Evolutionary conservation across 2,888 invertebrate genomes (phyloP), one percentile per base, ranked within the genome.

Genomic region (Tenthredo distinguenda): DNA sequence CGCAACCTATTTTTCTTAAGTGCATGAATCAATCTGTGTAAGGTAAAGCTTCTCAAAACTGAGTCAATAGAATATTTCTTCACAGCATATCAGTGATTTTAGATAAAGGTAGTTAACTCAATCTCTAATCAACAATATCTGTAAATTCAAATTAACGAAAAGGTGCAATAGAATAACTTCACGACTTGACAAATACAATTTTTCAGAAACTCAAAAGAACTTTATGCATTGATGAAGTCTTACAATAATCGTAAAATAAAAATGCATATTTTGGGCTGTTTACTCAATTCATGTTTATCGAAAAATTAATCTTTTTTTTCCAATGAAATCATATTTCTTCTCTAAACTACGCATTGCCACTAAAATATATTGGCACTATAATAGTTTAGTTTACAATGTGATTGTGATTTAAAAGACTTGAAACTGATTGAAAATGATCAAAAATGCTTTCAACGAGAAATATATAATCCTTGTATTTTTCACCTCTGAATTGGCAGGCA

Each of bases 401-500:
- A 6, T 18, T n/a, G 50, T n/a, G 12, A 62, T 26, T 62, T 2
- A 12, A 26, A 62, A 62, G 10, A 9, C 21, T 26, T 2, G 62
- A 3, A 12, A 62, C 26, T 3, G 26, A 62, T 31, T 21, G 9
- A 26, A 62, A 62, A 62, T 62, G 2, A 62, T 21, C 7, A 26
- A 12, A 12, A 62, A 62, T 62, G 26, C 26, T 62, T 15, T 18
- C n/a, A 18, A 7, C 6, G 2, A 55, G 6, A 55, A 55, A 5
- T 26, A 68, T 68, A 15, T 1, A 43, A 37, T 21, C n/a, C 37
- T 72, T 74, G 15, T 43, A 21, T 40, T 43, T 43, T 43, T 43
- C n/a, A 98, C 98, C 98, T 96, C 97, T 96, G 94, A 99, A 99
- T 94, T 99, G 98, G 92, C 99, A 98, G 87, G 98, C 98, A 94